These are phyloP conservation scores for Labroides dimidiatus DNA, from an alignment of 2,797 vertebrate genomes.

Conservation along the genomic window DNA sequence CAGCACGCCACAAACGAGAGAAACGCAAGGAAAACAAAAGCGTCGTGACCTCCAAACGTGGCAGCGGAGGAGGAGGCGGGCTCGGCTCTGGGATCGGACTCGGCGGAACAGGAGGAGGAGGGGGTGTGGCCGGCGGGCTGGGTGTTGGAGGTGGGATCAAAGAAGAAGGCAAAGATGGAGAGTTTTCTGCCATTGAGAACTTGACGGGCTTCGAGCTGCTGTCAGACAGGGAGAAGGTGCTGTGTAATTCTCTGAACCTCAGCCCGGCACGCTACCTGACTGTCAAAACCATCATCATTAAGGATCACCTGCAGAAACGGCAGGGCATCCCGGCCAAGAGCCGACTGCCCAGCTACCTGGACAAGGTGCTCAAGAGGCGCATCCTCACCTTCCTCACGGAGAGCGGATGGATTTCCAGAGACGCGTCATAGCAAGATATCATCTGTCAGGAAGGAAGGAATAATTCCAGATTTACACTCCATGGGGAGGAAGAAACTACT, in stretches of 20 bases:
- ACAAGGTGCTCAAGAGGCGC: constrained; percentile 97
- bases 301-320: constrained; percentile 96
- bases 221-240: constrained; percentile 95
- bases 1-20: constrained; percentile 95
- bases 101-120: constrained; percentile 63
- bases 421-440: constrained; percentile 85
- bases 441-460: neutral
- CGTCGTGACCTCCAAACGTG: constrained; percentile 85
- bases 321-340: constrained; percentile 97
- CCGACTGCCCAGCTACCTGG: constrained; percentile 94
- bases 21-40: constrained; percentile 95
- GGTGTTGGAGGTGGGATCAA: constrained; percentile 79
- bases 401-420: constrained; percentile 98
- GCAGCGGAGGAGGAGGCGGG: constrained; percentile 68
- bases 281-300: constrained; percentile 98
- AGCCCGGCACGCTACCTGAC: constrained; percentile 96
- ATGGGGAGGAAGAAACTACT: constrained; percentile 44
- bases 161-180: constrained; percentile 92
- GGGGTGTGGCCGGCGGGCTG: constrained; percentile 58
- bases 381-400: constrained; percentile 97
- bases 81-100: constrained; percentile 81
- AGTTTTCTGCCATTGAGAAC: constrained; percentile 95
- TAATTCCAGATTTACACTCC: neutral
- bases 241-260: constrained; percentile 93
- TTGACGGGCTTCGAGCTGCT: constrained; percentile 94